Evolutionary conservation across 1,140 invertebrate genomes (phyloP), one percentile per base, ranked within the genome.

Genomic region (Drosophila miranda): DNA sequence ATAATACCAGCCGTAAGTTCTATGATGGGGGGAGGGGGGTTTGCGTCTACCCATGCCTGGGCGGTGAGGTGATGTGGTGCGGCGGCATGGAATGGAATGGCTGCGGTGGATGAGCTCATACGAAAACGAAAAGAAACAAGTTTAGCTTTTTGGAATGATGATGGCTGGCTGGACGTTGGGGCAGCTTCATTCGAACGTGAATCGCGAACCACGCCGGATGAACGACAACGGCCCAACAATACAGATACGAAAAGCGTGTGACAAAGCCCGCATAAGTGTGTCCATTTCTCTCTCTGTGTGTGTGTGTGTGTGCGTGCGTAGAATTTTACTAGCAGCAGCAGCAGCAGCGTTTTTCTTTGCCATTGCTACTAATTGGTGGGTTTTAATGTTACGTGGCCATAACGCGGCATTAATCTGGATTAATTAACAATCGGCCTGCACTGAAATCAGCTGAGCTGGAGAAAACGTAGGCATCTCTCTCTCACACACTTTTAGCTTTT

Each of bases 111-210:
- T 84, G 80, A 84, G 81, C 80, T 84, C 80, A 84, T 84, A 73
- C 81, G 60, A 84, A 76, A 75, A 60, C 34, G 61, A 74, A 61
- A 62, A 73, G 72, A 84, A 84, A 84, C 80, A 84, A 84, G 80
- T 84, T 84, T 84, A 80, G 80, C 81, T 84, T 80, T 83, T 86
- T 81, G 73, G 68, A 84, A 84, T 54, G 63, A 53, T 46, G 58
- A 45, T 44, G 46, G 41, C 46, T 38, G 43, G 43, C 46, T 38
- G 43, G 43, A 52, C 62, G 55, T 49, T 57, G 57, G 23, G 64
- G 73, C 68, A 81, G 78, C 70, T 63, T 63, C 66, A 83, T 54
- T 82, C 71, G 57, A 42, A 78, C 57, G 71, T 73, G 64, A 68
- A 63, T 57, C 79, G 66, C 62, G 61, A 80, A 56, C 81, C 66